phyloP scores from a whole-genome alignment of 1,140 invertebrate species.

The Chymomyza costata region DNA sequence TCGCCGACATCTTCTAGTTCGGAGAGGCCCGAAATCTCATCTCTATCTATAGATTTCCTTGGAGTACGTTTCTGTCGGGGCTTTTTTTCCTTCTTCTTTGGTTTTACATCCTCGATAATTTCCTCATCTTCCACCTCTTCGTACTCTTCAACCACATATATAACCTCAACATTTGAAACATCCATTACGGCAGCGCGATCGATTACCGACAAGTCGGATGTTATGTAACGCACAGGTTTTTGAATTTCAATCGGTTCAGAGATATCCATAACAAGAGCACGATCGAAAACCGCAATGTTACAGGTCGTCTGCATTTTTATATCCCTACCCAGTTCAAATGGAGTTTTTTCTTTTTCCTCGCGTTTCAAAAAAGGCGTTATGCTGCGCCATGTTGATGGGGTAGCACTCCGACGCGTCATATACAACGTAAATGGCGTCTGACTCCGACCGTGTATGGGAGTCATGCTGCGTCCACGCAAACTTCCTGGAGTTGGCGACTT shows the following conservation, averaged over 20 bases:
- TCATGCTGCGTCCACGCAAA: slow-evolving; percentile 69
- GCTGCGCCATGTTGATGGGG: slow-evolving; percentile 71
- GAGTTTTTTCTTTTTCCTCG: slow-evolving; percentile 74
- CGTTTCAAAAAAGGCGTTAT: slow-evolving; percentile 73
- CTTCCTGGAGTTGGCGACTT: slow-evolving; percentile 72
- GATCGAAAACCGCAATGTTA: slow-evolving; percentile 73
- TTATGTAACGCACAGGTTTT: slow-evolving; percentile 74
- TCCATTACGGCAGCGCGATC: slow-evolving; percentile 75
- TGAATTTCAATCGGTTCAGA: slow-evolving; percentile 61
- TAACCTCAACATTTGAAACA: slow-evolving; percentile 75
- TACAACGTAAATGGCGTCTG: slow-evolving; percentile 69
- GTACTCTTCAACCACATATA: slow-evolving; percentile 74
- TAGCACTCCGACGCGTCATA: slow-evolving; percentile 68
- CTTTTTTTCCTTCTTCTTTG: slow-evolving; percentile 69
- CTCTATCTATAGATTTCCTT: slow-evolving; percentile 59
- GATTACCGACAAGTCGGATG: slow-evolving; percentile 72
- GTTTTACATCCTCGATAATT: slow-evolving; percentile 60
- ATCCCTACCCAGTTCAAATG: slow-evolving; percentile 69
- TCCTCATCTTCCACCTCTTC: slow-evolving; percentile 65
- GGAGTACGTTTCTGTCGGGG: slow-evolving; percentile 51
- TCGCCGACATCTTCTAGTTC: slow-evolving; percentile 37
- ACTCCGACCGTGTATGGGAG: slow-evolving; percentile 69
- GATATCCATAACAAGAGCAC: slow-evolving; percentile 74
- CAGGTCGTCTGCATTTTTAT: slow-evolving; percentile 68
- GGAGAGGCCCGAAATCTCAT: slow-evolving; percentile 24